A percentile compares a stretch with the other conserved stretches of the same genome.
Evolutionary conservation across 2,113 vertebrate genomes (phyloP).

Genomic region (Muscicapa adusta): DNA sequence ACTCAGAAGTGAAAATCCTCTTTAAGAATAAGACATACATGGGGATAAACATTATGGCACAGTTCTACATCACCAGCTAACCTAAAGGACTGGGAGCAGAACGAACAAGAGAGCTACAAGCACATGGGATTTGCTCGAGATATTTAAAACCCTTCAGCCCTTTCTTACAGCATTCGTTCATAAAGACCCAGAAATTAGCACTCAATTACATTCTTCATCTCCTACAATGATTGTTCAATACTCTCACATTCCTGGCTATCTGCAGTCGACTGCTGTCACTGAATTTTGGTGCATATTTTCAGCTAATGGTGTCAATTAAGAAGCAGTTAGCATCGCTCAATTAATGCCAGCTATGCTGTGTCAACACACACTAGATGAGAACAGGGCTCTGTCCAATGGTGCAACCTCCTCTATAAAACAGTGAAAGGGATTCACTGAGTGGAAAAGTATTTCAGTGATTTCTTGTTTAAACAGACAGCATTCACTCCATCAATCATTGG

Average conservation of each 20-base stretch:
- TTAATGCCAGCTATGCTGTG: background rate
- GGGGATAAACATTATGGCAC: background rate
- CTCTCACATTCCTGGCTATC: background rate
- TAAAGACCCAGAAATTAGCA: background rate
- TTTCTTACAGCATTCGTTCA: background rate
- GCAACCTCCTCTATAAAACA: background rate
- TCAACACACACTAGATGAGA: background rate
- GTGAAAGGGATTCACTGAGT: background rate
- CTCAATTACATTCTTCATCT: background rate
- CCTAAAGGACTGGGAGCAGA: background rate
- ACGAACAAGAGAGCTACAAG: background rate
- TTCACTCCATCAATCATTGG: background rate
- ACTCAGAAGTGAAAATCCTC: constrained; percentile 30
- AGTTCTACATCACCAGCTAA: background rate
- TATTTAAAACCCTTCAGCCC: background rate
- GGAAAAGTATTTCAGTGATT: background rate
- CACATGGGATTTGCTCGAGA: background rate
- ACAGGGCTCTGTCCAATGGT: background rate
- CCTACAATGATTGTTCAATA: background rate
- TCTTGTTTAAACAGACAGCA: background rate
- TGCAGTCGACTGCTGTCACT: background rate
- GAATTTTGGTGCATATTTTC: constrained; percentile 3
- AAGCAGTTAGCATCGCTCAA: background rate
- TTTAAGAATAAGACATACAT: constrained; percentile 27
- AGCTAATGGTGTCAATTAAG: background rate